Evolutionary conservation across 1,140 invertebrate genomes (phyloP).

Genomic region (Druon quercuslanigerum): DNA sequence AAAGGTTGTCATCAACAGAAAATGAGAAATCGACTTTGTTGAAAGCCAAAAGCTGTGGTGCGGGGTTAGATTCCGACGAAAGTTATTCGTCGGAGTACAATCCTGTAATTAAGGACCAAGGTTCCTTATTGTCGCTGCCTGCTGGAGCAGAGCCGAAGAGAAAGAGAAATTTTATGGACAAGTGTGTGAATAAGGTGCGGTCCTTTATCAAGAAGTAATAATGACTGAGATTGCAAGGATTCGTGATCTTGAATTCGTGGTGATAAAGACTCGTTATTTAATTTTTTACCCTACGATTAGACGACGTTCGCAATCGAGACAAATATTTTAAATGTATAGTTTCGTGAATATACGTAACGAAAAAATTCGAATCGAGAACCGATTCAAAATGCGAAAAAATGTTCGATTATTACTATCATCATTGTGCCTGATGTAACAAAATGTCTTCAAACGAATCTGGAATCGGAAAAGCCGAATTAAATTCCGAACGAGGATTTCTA

Average conservation of each 20-base stretch:
- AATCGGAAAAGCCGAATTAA: conserved; percentile 3
- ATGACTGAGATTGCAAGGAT: conserved; percentile 6
- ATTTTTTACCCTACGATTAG: conserved; percentile 50
- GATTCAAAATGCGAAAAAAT: background rate
- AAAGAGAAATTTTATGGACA: conserved; percentile 86
- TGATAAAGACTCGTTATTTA: conserved; percentile 53
- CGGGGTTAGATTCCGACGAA: conserved; percentile 64
- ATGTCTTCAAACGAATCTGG: conserved; percentile 11
- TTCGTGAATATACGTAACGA: background rate
- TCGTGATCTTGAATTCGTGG: conserved; percentile 19
- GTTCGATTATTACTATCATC: conserved; percentile 1
- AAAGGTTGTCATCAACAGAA: conserved; percentile 33
- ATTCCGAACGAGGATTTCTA: conserved; percentile 26
- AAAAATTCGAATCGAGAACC: background rate
- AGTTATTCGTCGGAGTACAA: conserved; percentile 58
- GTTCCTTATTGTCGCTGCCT: conserved; percentile 68
- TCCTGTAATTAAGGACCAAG: conserved; percentile 54
- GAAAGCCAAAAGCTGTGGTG: conserved; percentile 70
- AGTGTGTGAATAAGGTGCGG: conserved; percentile 86
- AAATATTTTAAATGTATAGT: conserved; percentile 42
- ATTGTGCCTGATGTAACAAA: conserved; percentile 5
- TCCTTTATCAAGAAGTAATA: conserved; percentile 81
- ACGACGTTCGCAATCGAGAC: conserved; percentile 38
- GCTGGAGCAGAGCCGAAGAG: conserved; percentile 73
- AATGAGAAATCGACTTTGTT: conserved; percentile 57